Base-by-base conservation (phyloP, 2,113 vertebrate genomes). In the Cercopithecus mona region DNA sequence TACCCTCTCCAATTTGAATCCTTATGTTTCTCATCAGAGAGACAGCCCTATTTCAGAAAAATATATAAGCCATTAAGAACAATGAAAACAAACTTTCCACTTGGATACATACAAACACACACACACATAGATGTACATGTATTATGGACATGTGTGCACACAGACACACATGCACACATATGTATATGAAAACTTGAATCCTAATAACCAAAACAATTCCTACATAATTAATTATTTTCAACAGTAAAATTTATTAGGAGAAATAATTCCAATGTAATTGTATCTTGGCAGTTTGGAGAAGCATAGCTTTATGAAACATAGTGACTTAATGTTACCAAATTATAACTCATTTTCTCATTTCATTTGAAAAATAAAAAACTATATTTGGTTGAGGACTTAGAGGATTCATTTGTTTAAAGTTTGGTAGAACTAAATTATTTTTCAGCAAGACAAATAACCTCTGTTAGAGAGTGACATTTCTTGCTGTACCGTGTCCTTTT, bases 391-490 rank as follows among this genome's bases (percentile, higher is more conserved):
- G 8, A 89, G 18, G 35, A 57, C 38, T 81, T 86, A 85, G 40
- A 89, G 75, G 75, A 76, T 93, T 35, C 35, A 88, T 57, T 86
- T 59, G 14, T 40, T 91, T 91, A 40, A 72, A 76, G n/a, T 83
- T 79, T 87, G 52, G 25, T 80, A 85, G 38, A 91, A 85, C 27
- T 81, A 18, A 70, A 50, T 40, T 52, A 66, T 43, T 93, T 97
- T 89, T 18, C 23, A 92, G 64, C 22, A 81, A 95, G 72, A 93
- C 38, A 93, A 93, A 96, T 66, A 86, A 83, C 32, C 20, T 96
- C 25, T 93, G 75, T 64, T 84, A 75, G 55, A 90, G 55, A 57
- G 17, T 43, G 72, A 0, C 55, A 80, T 80, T 72, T 94, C 57
- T 95, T 92, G 61, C 7, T 90, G 32, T 2, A 13, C 3, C 22